Evolutionary conservation across 2,113 vertebrate genomes (phyloP).

Genomic region (Vidua macroura): DNA sequence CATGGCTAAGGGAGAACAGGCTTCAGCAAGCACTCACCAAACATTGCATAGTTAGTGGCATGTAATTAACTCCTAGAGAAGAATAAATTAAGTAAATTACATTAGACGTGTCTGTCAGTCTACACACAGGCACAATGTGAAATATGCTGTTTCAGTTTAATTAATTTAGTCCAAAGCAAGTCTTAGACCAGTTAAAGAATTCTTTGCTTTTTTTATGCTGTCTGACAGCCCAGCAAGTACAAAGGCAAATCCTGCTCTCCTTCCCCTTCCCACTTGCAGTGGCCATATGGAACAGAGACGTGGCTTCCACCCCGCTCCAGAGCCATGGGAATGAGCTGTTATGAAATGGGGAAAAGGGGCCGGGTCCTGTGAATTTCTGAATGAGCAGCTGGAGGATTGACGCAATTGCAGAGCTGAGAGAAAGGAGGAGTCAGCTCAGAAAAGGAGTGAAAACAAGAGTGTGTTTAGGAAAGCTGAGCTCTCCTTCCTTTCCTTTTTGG

Average conservation of each 20-base stretch:
- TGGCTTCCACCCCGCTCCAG: background rate
- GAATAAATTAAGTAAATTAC: background rate
- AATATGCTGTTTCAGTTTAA: background rate
- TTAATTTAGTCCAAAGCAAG: background rate
- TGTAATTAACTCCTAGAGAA: background rate
- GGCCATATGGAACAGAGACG: background rate
- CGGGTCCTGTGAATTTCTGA: background rate
- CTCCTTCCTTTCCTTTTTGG: background rate
- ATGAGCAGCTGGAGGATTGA: slow-evolving; percentile 48
- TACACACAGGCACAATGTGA: background rate
- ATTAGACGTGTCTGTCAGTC: background rate
- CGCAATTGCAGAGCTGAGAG: background rate
- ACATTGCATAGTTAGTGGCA: background rate
- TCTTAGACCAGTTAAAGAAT: background rate
- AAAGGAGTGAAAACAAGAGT: background rate
- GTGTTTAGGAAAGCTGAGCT: background rate
- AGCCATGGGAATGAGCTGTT: slow-evolving; percentile 7
- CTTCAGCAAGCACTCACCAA: background rate
- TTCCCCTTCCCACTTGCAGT: background rate
- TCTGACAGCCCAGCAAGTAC: background rate
- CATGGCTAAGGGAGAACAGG: background rate
- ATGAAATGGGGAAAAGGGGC: background rate
- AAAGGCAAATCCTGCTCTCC: background rate
- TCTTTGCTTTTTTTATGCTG: background rate
- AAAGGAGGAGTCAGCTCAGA: background rate